phyloP scores from a whole-genome alignment of 2,113 vertebrate species.

The Nesogale talazaci region DNA sequence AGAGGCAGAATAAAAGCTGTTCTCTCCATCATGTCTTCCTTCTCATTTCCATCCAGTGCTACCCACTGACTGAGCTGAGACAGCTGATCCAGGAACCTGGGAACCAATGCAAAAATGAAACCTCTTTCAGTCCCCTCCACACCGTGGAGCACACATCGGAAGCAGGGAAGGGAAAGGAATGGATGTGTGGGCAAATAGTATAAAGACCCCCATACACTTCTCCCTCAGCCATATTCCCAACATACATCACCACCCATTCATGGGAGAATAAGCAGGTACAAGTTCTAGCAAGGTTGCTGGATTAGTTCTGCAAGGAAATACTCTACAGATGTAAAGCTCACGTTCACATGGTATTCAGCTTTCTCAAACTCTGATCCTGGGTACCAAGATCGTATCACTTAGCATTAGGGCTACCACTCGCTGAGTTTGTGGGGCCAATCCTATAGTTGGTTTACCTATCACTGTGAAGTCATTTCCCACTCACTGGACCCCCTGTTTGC shows the following conservation, averaged over 20 bases:
- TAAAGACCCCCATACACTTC: fast-evolving
- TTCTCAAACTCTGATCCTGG: background rate
- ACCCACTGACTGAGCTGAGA: background rate
- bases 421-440: background rate
- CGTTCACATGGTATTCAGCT: background rate
- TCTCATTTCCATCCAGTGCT: background rate
- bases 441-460: background rate
- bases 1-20: background rate
- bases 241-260: background rate
- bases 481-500: background rate
- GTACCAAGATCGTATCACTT: background rate
- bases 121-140: background rate
- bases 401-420: background rate
- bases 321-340: background rate
- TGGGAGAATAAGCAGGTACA: background rate
- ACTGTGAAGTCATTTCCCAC: background rate
- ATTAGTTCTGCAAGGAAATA: background rate
- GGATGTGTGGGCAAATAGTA: background rate
- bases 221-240: background rate
- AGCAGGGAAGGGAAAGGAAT: background rate
- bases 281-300: background rate
- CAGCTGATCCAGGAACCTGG: background rate
- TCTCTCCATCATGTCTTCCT: background rate
- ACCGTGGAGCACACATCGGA: background rate
- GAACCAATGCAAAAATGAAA: constrained; percentile 55